A percentile compares a stretch with the other conserved stretches of the same genome.
Conservation (phyloP, 2,113 vertebrate species). For the Ceuthmochares aereus region DNA sequence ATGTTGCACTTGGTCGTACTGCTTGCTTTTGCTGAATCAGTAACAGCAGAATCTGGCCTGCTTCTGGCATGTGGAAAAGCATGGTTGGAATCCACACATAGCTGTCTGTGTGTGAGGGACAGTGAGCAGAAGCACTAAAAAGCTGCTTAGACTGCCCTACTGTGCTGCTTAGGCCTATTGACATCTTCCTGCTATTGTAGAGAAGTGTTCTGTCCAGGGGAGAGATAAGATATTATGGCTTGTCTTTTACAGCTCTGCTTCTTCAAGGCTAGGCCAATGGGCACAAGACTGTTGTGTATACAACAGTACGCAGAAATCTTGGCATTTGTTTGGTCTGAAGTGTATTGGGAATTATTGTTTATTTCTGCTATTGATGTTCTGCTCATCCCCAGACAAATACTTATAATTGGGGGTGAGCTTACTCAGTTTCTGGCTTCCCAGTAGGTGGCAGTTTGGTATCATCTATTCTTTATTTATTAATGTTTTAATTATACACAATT, state of each 20-base stretch:
- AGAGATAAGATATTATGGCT: not conserved
- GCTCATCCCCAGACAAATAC: not conserved
- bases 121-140: not conserved
- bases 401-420: not conserved
- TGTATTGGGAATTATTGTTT: not conserved
- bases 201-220: not conserved
- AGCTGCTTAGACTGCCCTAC: not conserved
- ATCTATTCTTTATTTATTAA: not conserved
- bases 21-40: not conserved
- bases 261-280: not conserved
- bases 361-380: not conserved
- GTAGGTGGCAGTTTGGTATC: constrained; percentile 60
- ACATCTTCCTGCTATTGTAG: not conserved
- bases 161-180: fast-evolving
- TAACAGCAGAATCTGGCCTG: not conserved
- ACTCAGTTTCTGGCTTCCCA: not conserved
- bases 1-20: not conserved
- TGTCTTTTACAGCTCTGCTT: not conserved
- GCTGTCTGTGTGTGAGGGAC: not conserved
- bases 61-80: not conserved
- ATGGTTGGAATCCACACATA: not conserved
- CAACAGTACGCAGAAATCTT: not conserved
- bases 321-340: not conserved
- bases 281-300: not conserved
- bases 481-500: not conserved